These are phyloP conservation scores for Venustaconcha ellipsiformis DNA, from an alignment of 1,140 invertebrate genomes.

Conservation along the genomic window DNA sequence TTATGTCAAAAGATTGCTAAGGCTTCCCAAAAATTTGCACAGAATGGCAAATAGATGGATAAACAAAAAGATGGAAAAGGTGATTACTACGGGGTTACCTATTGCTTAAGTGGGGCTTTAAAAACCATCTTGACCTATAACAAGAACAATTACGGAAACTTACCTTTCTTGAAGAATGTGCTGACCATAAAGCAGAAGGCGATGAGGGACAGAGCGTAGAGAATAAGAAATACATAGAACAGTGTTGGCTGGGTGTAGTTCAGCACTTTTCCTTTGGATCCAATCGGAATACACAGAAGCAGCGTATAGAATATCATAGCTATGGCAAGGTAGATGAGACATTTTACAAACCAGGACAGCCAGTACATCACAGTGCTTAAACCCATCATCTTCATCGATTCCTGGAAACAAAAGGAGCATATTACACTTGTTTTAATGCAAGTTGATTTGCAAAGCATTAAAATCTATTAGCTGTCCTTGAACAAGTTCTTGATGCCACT, in stretches of 20 bases:
- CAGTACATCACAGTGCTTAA: slow-evolving; percentile 85
- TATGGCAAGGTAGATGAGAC: slow-evolving; percentile 78
- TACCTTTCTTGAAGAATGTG: slow-evolving; percentile 75
- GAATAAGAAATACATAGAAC: slow-evolving; percentile 72
- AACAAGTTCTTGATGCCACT: slow-evolving; percentile 56
- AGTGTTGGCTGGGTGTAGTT: slow-evolving; percentile 68
- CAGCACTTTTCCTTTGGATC: slow-evolving; percentile 63
- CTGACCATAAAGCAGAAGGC: slow-evolving; percentile 72
- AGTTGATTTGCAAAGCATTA: not conserved
- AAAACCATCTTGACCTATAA: too few relatives aligned
- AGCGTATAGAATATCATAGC: slow-evolving; percentile 72
- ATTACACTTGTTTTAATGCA: not conserved
- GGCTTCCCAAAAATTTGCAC: too few relatives aligned
- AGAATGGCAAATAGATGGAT: too few relatives aligned
- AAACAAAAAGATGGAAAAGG: too few relatives aligned
- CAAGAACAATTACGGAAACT: slow-evolving; percentile 49
- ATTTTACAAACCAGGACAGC: slow-evolving; percentile 85
- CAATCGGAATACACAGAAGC: slow-evolving; percentile 58
- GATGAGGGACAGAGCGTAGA: slow-evolving; percentile 72
- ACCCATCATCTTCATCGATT: slow-evolving; percentile 92
- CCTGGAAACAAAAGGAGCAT: slow-evolving; percentile 68
- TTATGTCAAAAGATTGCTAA: too few relatives aligned
- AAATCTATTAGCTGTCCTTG: too few relatives aligned
- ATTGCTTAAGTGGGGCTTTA: too few relatives aligned
- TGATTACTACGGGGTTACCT: too few relatives aligned